phyloP scores from a whole-genome alignment of 2,888 invertebrate species.

The Tetheella fluctuosa region DNA sequence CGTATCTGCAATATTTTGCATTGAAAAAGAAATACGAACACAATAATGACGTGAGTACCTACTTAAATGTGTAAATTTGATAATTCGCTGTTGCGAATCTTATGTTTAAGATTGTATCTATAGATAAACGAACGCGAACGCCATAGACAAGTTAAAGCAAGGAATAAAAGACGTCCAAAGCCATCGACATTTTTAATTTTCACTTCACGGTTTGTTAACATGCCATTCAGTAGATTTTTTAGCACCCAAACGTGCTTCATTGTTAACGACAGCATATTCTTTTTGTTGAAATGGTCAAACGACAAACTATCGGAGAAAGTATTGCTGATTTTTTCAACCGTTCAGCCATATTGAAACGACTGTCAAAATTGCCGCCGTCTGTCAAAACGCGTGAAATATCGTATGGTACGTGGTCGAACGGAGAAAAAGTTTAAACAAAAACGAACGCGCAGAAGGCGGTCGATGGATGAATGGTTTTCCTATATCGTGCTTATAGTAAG shows the following conservation, averaged over 20 bases:
- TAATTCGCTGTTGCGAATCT: no score
- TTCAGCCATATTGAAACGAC: conserved; percentile 50
- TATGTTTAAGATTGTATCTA: conserved; percentile 10
- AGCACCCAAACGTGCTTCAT: conserved; percentile 62
- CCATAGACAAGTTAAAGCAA: conserved; percentile 3
- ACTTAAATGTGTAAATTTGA: no score
- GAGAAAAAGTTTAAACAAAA: conserved; percentile 9
- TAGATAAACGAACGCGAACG: conserved; percentile 2
- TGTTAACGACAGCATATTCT: conserved; percentile 44
- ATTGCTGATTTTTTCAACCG: conserved; percentile 49
- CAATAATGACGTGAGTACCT: no score
- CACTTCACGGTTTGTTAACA: conserved; percentile 59
- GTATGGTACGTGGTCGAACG: conserved; percentile 21
- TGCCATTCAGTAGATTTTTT: conserved; percentile 53
- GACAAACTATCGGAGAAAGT: conserved; percentile 69
- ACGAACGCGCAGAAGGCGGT: conserved; percentile 16
- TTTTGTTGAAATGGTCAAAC: conserved; percentile 48
- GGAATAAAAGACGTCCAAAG: conserved; percentile 17
- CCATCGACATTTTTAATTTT: conserved; percentile 53
- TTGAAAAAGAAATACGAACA: no score
- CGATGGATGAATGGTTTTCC: conserved; percentile 37
- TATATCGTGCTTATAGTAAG: conserved; percentile 29
- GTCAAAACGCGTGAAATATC: conserved; percentile 45
- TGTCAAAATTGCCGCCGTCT: conserved; percentile 52
- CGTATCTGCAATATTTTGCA: no score